Conservation (phyloP, 2,797 vertebrate genomes). For the Lemur catta region DNA sequence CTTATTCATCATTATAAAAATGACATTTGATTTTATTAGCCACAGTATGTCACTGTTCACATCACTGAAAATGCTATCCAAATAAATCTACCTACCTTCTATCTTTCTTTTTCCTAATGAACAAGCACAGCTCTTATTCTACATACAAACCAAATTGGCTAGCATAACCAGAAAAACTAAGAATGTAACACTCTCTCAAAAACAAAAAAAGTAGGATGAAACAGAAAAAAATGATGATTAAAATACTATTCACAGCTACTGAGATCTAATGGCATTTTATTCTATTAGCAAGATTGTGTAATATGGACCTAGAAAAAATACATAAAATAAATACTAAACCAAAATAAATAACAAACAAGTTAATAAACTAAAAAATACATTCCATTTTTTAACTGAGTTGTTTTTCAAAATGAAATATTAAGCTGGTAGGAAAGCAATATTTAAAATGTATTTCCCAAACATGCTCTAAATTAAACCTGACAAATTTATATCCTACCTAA, state of each 20-base stretch:
- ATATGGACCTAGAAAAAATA: neutral
- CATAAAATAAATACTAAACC: neutral
- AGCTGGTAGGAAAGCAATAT: neutral
- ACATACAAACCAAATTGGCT: neutral
- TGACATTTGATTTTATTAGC: neutral
- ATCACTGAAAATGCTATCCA: neutral
- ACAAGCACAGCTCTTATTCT: neutral
- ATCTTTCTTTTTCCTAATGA: neutral
- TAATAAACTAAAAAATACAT: neutral
- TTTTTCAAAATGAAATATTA: conserved; percentile 25
- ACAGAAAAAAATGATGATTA: neutral
- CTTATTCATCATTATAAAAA: neutral
- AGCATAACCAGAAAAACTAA: neutral
- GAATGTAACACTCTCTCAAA: neutral
- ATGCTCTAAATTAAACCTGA: neutral
- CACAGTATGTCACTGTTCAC: neutral
- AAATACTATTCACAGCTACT: neutral
- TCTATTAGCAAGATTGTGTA: neutral
- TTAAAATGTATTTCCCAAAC: neutral
- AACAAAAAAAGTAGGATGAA: neutral
- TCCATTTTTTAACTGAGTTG: neutral
- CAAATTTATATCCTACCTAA: neutral
- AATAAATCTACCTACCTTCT: neutral
- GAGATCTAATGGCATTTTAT: neutral
- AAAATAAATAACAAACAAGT: neutral